A percentile compares a stretch with the other conserved stretches of the same genome.
Evolutionary conservation across 2,113 vertebrate species (phyloP).

Genomic region (Columba janthina): DNA sequence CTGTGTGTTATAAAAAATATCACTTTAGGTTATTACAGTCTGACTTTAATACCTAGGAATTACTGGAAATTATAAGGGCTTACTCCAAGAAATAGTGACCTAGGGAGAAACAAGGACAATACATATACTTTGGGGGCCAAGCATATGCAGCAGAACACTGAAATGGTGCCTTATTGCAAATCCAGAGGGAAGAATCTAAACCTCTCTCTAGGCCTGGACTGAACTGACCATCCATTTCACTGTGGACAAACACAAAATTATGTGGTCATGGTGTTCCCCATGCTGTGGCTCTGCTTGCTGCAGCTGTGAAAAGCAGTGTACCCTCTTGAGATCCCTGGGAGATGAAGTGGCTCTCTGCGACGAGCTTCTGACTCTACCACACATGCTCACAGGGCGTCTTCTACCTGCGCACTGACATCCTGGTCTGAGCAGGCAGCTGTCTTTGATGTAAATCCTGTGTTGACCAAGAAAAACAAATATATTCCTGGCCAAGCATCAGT

Average conservation of each 20-base stretch:
- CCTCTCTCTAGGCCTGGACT: not conserved
- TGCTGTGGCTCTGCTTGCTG: not conserved
- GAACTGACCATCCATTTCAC: not conserved
- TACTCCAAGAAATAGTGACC: not conserved
- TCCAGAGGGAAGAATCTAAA: not conserved
- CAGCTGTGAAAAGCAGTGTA: not conserved
- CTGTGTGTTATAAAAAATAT: not conserved
- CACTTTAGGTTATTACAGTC: not conserved
- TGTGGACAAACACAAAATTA: not conserved
- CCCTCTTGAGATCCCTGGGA: accelerated
- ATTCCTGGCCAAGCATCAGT: not conserved
- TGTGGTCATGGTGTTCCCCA: accelerated
- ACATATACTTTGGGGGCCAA: not conserved
- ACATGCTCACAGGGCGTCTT: not conserved
- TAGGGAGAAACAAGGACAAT: not conserved
- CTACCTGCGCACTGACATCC: not conserved
- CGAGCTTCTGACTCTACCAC: not conserved
- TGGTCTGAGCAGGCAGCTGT: not conserved
- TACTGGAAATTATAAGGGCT: not conserved
- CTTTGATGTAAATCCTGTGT: not conserved
- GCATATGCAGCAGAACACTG: not conserved
- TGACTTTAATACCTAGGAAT: not conserved
- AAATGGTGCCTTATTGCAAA: not conserved
- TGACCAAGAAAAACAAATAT: not conserved
- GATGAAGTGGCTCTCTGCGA: not conserved